Evolutionary conservation across 2,797 vertebrate species (phyloP), one percentile per base, ranked within the genome.

Genomic region (Propithecus deckenii): DNA sequence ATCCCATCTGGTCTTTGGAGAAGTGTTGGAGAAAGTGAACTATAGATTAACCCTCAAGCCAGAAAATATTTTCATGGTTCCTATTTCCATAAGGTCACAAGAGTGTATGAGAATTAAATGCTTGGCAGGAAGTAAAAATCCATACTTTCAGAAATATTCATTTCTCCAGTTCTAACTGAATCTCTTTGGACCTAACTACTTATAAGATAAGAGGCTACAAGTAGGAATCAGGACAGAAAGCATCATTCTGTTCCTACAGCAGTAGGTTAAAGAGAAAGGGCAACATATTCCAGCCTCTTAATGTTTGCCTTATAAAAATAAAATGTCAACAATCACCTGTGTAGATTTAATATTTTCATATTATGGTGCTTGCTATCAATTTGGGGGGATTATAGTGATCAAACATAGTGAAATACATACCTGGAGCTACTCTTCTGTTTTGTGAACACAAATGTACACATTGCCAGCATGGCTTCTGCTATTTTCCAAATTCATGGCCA

Each of bases 31-130:
- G 81, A 97, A 97, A 90, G 57, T 97, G 97, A 97, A 97, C 97
- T 97, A 92, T 72, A 97, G 95, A 96, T 98, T 97, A 95, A 97
- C 97, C 97, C 79, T 71, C 95, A 91, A 96, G 80, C 72, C 86
- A 97, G 96, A 97, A 97, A 97, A 97, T 95, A 97, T 97, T 97
- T 97, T 97, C 83, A 89, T 94, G 94, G 78, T 96, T 98, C 93
- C 94, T 81, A 92, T 97, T 97, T 98, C 93, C 81, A 95, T 91
- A 96, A 93, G 96, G 97, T 98, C 97, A 98, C 89, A 84, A 89
- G 83, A 55, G 96, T 98, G 81, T 98, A 83, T 97, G 97, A 96
- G 95, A 97, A 97, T 92, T 95, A 87, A 95, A 50, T 94, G 74
- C 52, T 76, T 86, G 46, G 71, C 74, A 97, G 93, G 95, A 97